Percentiles rank a stretch among this genome's conserved stretches.
Conservation (phyloP, 2,113 vertebrate species). For the Tupaia chinensis region DNA sequence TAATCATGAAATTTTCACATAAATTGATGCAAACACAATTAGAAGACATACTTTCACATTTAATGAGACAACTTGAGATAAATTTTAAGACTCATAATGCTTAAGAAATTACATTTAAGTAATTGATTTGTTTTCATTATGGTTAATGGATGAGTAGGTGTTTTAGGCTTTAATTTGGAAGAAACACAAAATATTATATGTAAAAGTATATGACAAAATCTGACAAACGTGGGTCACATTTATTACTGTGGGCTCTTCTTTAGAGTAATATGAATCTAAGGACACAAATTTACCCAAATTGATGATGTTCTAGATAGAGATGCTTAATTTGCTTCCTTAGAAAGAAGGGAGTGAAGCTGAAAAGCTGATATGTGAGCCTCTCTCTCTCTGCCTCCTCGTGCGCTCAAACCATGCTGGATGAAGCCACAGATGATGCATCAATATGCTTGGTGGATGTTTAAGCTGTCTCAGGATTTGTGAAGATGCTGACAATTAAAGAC, state of each 20-base stretch:
- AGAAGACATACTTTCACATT: neutral
- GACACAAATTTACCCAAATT: neutral
- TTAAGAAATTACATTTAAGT: neutral
- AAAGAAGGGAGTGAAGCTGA: neutral
- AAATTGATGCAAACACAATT: neutral
- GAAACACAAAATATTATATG: neutral
- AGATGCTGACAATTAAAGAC: neutral
- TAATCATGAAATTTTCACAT: neutral
- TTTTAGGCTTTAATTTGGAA: neutral
- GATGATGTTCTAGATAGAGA: neutral
- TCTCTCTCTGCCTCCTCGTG: rapidly evolving
- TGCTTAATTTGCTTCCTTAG: neutral
- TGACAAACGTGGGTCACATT: neutral
- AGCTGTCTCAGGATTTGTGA: neutral
- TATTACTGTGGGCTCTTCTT: neutral
- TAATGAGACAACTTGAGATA: neutral
- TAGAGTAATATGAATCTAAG: neutral
- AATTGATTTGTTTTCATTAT: neutral
- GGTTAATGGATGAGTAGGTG: neutral
- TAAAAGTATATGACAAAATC: neutral
- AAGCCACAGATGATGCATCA: rapidly evolving
- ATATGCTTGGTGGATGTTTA: neutral
- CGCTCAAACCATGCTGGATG: neutral
- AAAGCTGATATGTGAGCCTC: rapidly evolving
- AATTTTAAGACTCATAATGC: neutral